Evolutionary conservation across 2,113 vertebrate species (phyloP).

Genomic region (Onychostoma macrolepis): DNA sequence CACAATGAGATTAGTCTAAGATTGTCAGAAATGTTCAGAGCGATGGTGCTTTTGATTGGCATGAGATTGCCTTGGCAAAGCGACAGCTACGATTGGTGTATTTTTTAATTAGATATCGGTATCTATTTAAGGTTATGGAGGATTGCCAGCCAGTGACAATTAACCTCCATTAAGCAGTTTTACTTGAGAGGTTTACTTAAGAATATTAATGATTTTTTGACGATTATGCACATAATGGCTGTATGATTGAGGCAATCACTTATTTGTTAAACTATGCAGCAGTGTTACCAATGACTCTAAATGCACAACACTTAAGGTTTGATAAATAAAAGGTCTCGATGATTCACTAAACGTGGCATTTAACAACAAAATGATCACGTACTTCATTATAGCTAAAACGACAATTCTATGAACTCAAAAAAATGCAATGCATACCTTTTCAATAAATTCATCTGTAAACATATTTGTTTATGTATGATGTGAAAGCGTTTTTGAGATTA

Average conservation of each 20-base stretch:
- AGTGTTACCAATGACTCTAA: neutral
- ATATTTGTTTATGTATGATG: neutral
- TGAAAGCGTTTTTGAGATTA: neutral
- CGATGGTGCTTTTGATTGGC: conserved; percentile 20
- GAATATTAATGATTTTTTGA: conserved; percentile 25
- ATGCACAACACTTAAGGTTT: neutral
- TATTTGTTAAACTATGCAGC: neutral
- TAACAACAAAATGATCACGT: neutral
- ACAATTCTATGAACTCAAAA: neutral
- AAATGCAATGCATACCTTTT: neutral
- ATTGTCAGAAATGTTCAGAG: conserved; percentile 18
- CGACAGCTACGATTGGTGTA: conserved; percentile 19
- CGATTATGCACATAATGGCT: conserved; percentile 1
- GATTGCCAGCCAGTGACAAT: conserved; percentile 25
- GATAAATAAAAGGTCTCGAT: neutral
- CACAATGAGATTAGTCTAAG: conserved; percentile 33
- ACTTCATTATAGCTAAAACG: neutral
- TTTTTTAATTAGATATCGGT: conserved; percentile 16
- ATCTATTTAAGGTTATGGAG: conserved; percentile 36
- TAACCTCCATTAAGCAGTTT: conserved; percentile 27
- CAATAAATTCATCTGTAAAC: neutral
- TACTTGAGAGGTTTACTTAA: conserved; percentile 16
- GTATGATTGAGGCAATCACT: conserved; percentile 31
- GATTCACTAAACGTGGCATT: neutral
- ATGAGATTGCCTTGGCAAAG: conserved; percentile 17